Evolutionary conservation across 2,888 invertebrate genomes (phyloP).

Genomic region (Netelia virgata): DNA sequence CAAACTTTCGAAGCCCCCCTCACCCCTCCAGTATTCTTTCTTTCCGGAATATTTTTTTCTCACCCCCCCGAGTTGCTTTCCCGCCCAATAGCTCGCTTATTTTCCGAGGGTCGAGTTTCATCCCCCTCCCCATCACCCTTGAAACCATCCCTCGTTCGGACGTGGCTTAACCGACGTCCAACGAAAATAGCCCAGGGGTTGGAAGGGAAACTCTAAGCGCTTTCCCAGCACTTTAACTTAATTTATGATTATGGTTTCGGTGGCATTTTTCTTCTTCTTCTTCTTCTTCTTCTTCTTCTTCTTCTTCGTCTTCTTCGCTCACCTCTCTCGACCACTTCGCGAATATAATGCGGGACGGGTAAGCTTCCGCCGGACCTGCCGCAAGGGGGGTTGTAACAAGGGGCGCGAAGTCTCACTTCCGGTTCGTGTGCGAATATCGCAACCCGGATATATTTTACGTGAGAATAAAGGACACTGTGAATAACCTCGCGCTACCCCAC

Average conservation of each 20-base stretch:
- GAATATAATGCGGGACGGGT: conserved; percentile 60
- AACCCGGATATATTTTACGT: conserved; percentile 21
- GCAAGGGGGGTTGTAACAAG: conserved; percentile 20
- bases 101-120: conserved; percentile 72
- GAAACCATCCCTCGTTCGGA: conserved; percentile 14
- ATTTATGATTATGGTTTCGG: conserved; percentile 80
- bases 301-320: conserved; percentile 10
- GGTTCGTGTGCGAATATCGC: conserved; percentile 32
- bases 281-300: conserved; percentile 19
- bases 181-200: conserved; percentile 43
- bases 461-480: not conserved
- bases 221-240: conserved; percentile 80
- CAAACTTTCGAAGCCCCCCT: conserved; percentile 24
- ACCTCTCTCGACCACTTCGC: conserved; percentile 45
- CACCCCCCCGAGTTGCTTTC: conserved; percentile 16
- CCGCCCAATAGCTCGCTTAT: conserved; percentile 52
- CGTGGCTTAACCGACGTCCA: conserved; percentile 21
- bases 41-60: conserved; percentile 72
- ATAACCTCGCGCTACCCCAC: not conserved
- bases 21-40: not conserved
- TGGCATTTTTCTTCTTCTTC: conserved; percentile 66
- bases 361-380: conserved; percentile 34
- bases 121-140: conserved; percentile 48
- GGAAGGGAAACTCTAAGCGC: conserved; percentile 71
- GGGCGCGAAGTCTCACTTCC: conserved; percentile 12